phyloP scores from a whole-genome alignment of 1,140 invertebrate species.

The Conopomorpha cramerella region DNA sequence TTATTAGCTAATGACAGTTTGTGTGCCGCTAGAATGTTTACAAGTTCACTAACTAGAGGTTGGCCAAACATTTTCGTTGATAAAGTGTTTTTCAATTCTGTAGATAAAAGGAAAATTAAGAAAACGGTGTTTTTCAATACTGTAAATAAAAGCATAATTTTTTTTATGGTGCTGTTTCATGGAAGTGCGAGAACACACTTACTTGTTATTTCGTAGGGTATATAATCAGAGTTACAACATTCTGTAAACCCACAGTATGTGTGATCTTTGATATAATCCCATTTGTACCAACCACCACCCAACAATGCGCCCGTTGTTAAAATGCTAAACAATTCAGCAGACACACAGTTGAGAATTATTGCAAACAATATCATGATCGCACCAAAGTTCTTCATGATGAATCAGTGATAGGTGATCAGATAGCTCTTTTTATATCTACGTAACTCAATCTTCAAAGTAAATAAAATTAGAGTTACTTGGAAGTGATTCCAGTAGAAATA shows the following conservation, averaged over 20 bases:
- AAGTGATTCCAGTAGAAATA: too few species aligned
- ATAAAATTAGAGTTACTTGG: too few species aligned
- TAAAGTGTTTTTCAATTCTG: constrained; percentile 33
- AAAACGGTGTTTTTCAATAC: neutral
- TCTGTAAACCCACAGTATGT: constrained; percentile 35
- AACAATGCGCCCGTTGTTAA: too few species aligned
- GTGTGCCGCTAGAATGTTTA: constrained; percentile 56
- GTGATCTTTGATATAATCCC: constrained; percentile 33
- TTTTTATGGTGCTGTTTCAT: too few species aligned
- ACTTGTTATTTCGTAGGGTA: constrained; percentile 42
- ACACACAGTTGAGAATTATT: too few species aligned
- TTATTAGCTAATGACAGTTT: constrained; percentile 58
- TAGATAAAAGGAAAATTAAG: constrained; percentile 8
- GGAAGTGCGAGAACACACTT: constrained; percentile 9
- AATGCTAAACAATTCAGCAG: too few species aligned
- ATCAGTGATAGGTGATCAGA: too few species aligned
- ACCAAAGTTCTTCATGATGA: too few species aligned
- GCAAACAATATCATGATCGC: too few species aligned
- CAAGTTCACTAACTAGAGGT: constrained; percentile 64
- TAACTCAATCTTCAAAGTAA: too few species aligned
- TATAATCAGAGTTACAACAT: constrained; percentile 38
- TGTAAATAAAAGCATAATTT: neutral
- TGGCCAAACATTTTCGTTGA: constrained; percentile 66
- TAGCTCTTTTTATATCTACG: too few species aligned
- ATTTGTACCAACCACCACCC: too few species aligned